A percentile compares a stretch with the other conserved stretches of the same genome.
Evolutionary conservation across 2,888 invertebrate genomes (phyloP).

Genomic region (Metacarcinus magister): DNA sequence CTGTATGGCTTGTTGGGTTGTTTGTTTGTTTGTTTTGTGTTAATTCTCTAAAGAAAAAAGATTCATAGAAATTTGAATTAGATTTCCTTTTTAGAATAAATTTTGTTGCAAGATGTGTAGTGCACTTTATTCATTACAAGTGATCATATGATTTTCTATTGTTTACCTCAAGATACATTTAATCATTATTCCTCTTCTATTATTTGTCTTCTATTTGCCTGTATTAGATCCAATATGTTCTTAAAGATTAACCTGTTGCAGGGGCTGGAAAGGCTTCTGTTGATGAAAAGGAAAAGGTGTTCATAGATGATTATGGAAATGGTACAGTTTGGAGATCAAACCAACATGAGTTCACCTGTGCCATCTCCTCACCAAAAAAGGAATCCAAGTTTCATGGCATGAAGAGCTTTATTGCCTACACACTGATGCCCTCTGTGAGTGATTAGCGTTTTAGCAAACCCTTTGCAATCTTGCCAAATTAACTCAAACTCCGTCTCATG

Average conservation of each 20-base stretch:
- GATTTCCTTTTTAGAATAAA: constrained; percentile 5
- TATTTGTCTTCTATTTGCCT: neutral
- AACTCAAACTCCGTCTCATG: neutral
- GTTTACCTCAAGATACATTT: constrained; percentile 20
- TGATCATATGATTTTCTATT: neutral
- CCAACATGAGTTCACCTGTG: constrained; percentile 87
- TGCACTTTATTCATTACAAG: neutral
- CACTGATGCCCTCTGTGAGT: constrained; percentile 81
- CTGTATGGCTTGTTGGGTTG: constrained; percentile 44
- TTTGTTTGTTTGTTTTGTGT: constrained; percentile 33
- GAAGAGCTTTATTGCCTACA: constrained; percentile 98
- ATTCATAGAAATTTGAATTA: neutral
- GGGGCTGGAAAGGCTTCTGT: constrained; percentile 79
- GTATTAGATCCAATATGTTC: neutral
- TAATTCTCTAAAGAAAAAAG: neutral
- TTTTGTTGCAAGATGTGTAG: neutral
- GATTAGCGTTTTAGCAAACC: neutral
- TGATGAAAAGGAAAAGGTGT: constrained; percentile 79
- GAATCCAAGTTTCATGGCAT: constrained; percentile 98
- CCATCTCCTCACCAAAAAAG: constrained; percentile 97
- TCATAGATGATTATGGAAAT: constrained; percentile 77
- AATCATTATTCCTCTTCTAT: neutral
- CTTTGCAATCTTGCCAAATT: neutral
- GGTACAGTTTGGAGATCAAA: constrained; percentile 78
- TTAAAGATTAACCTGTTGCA: constrained; percentile 51